Base-by-base conservation (phyloP, 2,888 invertebrate species). In the Ormia ochracea region DNA sequence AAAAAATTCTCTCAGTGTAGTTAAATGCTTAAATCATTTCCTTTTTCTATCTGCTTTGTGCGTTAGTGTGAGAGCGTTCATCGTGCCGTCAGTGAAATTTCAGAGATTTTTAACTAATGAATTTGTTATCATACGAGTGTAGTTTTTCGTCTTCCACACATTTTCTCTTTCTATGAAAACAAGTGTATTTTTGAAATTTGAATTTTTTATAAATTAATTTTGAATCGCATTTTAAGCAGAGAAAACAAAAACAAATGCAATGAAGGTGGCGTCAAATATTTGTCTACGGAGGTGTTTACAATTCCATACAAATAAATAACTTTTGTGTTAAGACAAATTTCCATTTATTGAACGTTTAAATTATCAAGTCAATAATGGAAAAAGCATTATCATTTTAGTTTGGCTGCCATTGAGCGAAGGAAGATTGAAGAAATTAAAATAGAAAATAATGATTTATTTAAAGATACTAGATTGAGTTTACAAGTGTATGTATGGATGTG, bases 201-300 rank as follows among this genome's bases (percentile, higher is more conserved):
- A 12, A 6, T 14, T 19, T 68, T 41, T 41, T 6, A 70, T 36
- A 73, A 54, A 65, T 73, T 43, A 68, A 68, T 56, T 56, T 63
- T 33, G 5, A 72, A 72, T 26, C 21, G 58, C 52, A 68, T 66
- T 58, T 52, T 41, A 59, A 63, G 26, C 10, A 23, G 12, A 9
- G 14, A 63, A 6, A 41, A 12, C 28, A 31, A 50, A 19, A 50
- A 31, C 21, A 43, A 74, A 58, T 58, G 63, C 69, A 41, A 76
- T 73, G 45, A 48, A 56, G 72, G 43, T 76, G 80, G 80, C 80
- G 80, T 80, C 80, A 80, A 80, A 72, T 76, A 73, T 76, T 76
- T 73, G 80, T 80, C 80, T 80, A 73, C 38, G 48, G 56, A 70
- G 69, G 63, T 77, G 69, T 70, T 69, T 77, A 65, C 76, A 77